Percentiles rank a stretch among this genome's conserved stretches.
phyloP scores from a whole-genome alignment of 2,888 invertebrate species.

The Drosophila anceps region DNA sequence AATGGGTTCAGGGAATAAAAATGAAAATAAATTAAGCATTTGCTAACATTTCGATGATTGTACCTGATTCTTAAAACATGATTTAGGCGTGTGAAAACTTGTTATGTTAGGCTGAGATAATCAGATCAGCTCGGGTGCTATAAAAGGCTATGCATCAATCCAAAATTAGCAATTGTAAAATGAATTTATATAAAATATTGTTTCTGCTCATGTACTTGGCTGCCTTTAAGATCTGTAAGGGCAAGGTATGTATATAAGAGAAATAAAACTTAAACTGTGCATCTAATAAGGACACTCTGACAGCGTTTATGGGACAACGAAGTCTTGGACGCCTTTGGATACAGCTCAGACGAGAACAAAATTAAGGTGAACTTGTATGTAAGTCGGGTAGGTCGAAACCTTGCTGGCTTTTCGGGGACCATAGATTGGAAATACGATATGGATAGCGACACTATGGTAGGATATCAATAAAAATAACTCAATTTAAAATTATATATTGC shows the following conservation, averaged over 20 bases:
- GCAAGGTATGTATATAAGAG: not conserved
- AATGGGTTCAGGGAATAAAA: too few relatives aligned
- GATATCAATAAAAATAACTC: not conserved
- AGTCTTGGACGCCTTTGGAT: not conserved
- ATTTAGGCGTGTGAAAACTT: too few relatives aligned
- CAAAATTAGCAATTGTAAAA: too few relatives aligned
- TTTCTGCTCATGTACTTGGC: not conserved
- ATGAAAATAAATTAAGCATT: not conserved
- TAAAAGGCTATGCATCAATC: not conserved
- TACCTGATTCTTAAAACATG: too few relatives aligned
- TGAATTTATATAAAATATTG: not conserved
- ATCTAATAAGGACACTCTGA: not conserved
- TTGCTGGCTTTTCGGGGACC: not conserved
- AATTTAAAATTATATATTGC: not conserved
- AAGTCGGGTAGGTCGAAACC: not conserved
- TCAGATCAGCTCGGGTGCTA: not conserved
- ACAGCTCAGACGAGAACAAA: not conserved
- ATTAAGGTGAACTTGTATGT: not conserved
- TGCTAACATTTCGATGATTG: too few relatives aligned
- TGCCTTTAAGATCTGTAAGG: not conserved
- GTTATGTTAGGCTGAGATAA: too few relatives aligned
- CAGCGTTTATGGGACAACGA: constrained; percentile 1
- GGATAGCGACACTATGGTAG: not conserved
- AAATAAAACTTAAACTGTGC: not conserved
- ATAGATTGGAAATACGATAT: not conserved